A percentile compares a stretch with the other conserved stretches of the same genome.
Evolutionary conservation across 2,888 invertebrate species (phyloP).

Genomic region (Ctena decussata): DNA sequence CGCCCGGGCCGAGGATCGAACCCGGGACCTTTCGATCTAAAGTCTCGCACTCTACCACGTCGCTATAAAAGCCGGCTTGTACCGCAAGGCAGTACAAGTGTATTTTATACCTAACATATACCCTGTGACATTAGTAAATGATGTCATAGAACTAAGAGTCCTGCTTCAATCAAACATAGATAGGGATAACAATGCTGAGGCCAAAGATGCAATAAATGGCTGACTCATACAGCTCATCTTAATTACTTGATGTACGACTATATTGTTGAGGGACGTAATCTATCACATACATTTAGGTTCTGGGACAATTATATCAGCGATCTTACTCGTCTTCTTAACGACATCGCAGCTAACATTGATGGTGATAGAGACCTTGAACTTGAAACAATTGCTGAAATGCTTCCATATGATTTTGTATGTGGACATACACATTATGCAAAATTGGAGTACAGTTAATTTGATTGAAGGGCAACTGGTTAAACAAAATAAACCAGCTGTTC

Average conservation of each 20-base stretch:
- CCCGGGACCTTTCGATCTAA: no score
- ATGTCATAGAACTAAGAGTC: background rate
- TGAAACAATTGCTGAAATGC: conserved; percentile 34
- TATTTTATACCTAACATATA: no score
- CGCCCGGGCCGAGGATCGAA: no score
- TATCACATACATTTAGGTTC: background rate
- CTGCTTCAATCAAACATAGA: background rate
- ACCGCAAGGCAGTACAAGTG: no score
- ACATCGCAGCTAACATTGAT: conserved; percentile 11
- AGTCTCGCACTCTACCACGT: no score
- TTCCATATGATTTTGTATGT: conserved; percentile 8
- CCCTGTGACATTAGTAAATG: no score
- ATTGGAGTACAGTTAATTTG: conserved; percentile 9
- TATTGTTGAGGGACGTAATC: no score
- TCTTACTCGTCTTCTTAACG: background rate
- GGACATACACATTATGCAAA: conserved; percentile 28
- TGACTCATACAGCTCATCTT: no score
- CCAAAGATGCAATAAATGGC: background rate
- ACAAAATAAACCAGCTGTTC: background rate
- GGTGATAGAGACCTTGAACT: conserved; percentile 10
- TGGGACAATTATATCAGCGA: conserved; percentile 14
- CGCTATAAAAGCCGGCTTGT: no score
- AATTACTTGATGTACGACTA: no score
- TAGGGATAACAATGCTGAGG: background rate
- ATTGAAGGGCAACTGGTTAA: conserved; percentile 3